phyloP scores from a whole-genome alignment of 1,140 invertebrate species.

The Teleogryllus occipitalis region DNA sequence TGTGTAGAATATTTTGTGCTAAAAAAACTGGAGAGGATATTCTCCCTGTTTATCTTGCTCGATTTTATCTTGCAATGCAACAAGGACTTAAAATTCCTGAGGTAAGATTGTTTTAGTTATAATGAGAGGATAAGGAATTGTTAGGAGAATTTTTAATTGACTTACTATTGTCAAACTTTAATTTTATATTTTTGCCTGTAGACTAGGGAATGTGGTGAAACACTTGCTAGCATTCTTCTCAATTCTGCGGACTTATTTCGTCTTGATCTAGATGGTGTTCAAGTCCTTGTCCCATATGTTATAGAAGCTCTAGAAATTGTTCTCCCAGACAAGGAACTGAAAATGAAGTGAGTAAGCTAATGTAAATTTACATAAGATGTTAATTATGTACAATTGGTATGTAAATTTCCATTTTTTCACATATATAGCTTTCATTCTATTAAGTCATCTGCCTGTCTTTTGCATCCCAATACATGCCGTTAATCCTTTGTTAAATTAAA shows the following conservation, averaged over 20 bases:
- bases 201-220: slow-evolving; percentile 56
- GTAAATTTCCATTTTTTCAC: too few species aligned
- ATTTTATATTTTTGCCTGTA: slow-evolving; percentile 26
- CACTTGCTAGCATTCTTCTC: slow-evolving; percentile 66
- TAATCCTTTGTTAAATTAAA: too few species aligned
- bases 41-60: slow-evolving; percentile 83
- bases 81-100: slow-evolving; percentile 69
- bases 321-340: slow-evolving; percentile 64
- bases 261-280: slow-evolving; percentile 86
- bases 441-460: too few species aligned
- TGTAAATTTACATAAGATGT: too few species aligned
- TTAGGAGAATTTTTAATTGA: not conserved
- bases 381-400: too few species aligned
- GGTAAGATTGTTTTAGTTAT: slow-evolving; percentile 28
- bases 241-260: slow-evolving; percentile 75
- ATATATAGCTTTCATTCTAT: too few species aligned
- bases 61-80: slow-evolving; percentile 88
- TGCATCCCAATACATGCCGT: too few species aligned
- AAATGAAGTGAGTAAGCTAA: slow-evolving; percentile 33
- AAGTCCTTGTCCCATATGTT: slow-evolving; percentile 81
- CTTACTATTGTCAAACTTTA: not conserved
- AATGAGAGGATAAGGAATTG: not conserved
- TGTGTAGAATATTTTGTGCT: slow-evolving; percentile 92
- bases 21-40: slow-evolving; percentile 95
- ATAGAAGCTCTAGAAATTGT: slow-evolving; percentile 83